Conservation (phyloP, 2,797 vertebrate species). For the Limnodromus scolopaceus region DNA sequence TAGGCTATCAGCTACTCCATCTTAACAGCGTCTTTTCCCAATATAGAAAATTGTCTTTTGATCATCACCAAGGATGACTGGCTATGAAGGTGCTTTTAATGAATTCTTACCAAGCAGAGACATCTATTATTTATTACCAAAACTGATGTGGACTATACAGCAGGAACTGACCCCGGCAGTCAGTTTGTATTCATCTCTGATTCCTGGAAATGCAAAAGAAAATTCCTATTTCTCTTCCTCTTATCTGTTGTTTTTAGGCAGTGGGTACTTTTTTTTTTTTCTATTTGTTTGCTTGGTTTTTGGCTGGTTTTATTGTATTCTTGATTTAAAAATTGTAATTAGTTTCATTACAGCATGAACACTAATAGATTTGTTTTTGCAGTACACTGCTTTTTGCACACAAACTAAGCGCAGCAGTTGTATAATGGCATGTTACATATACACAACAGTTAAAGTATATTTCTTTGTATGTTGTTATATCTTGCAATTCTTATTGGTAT, state of each 20-base stretch:
- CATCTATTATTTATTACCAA: not conserved
- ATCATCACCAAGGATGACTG: not conserved
- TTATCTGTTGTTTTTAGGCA: not conserved
- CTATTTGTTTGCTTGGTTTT: not conserved
- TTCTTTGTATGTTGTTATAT: not conserved
- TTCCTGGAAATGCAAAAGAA: not conserved
- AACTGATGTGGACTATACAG: not conserved
- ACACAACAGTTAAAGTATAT: not conserved
- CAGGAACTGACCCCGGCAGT: not conserved
- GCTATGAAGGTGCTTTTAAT: not conserved
- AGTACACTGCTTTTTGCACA: not conserved
- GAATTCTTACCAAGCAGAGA: not conserved
- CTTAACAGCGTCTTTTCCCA: not conserved
- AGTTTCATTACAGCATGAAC: not conserved
- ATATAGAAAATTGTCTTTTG: not conserved
- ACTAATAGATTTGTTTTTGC: not conserved
- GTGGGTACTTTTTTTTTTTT: not conserved
- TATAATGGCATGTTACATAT: not conserved
- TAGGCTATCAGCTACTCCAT: not conserved
- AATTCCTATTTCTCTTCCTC: not conserved
- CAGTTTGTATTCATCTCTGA: not conserved
- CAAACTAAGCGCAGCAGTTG: not conserved
- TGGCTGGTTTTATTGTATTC: not conserved
- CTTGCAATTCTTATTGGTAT: not conserved
- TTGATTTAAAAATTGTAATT: not conserved